A percentile compares a stretch with the other conserved stretches of the same genome.
These are phyloP conservation scores for Amazona vittata DNA, from an alignment of 2,113 vertebrate genomes.

Conservation along the genomic window DNA sequence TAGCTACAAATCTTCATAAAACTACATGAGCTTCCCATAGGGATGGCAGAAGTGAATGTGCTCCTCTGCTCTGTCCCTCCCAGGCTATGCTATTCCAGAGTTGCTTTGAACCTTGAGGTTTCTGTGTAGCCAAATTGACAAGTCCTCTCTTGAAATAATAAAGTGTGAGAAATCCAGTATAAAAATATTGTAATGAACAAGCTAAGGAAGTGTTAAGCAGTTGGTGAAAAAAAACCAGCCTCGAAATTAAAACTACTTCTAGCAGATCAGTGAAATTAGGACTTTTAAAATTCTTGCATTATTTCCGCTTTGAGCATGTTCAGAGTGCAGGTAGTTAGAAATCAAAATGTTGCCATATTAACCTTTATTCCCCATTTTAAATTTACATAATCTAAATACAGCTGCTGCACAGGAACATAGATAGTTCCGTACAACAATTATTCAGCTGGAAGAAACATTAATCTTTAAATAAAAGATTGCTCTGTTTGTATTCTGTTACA, in stretches of 20 bases:
- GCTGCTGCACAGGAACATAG: not conserved
- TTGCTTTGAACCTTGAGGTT: not conserved
- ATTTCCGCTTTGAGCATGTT: not conserved
- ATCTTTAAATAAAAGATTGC: slow-evolving; percentile 63
- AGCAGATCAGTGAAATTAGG: not conserved
- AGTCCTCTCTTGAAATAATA: not conserved
- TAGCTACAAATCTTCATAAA: not conserved
- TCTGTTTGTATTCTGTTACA: slow-evolving; percentile 15
- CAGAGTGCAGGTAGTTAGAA: not conserved
- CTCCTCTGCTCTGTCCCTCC: not conserved
- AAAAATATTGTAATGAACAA: not conserved
- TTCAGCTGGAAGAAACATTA: slow-evolving; percentile 57
- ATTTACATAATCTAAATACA: not conserved
- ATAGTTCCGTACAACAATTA: slow-evolving; percentile 3
- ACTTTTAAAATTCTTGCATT: not conserved
- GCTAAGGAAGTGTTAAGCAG: not conserved
- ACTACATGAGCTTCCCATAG: not conserved
- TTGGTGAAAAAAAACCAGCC: accelerated
- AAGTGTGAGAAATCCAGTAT: not conserved
- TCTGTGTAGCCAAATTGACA: not conserved
- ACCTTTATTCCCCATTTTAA: slow-evolving; percentile 22
- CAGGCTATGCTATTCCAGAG: not conserved
- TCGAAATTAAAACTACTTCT: not conserved
- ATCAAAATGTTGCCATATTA: not conserved
- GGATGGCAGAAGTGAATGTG: not conserved